These are phyloP conservation scores for Parnassius apollo DNA, from an alignment of 2,888 invertebrate genomes.

Conservation along the genomic window DNA sequence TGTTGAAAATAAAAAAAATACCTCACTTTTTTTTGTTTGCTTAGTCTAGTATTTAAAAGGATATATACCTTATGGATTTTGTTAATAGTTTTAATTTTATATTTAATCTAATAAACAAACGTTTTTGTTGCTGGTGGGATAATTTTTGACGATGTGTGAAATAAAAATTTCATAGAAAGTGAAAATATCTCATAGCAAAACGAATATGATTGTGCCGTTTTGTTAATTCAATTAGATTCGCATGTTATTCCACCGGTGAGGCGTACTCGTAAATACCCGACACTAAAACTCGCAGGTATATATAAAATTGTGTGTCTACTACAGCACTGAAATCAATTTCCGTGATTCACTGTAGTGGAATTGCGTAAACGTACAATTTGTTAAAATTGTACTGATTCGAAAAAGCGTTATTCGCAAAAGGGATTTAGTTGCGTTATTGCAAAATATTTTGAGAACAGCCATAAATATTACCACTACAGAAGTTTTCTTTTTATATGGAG, in stretches of 20 bases:
- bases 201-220: conserved; percentile 44
- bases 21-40: too few relatives aligned
- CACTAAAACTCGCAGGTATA: conserved; percentile 7
- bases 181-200: conserved; percentile 41
- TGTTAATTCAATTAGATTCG: conserved; percentile 51
- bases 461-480: too few relatives aligned
- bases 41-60: too few relatives aligned
- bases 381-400: conserved; percentile 5
- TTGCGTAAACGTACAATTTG: conserved; percentile 13
- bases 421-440: conserved; percentile 2
- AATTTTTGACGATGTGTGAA: conserved; percentile 1
- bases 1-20: too few relatives aligned
- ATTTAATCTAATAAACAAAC: too few relatives aligned
- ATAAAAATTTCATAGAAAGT: conserved; percentile 15
- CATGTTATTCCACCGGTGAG: conserved; percentile 31
- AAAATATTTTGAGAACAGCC: neutral
- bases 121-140: too few relatives aligned
- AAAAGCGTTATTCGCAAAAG: conserved; percentile 3
- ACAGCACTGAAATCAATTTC: conserved; percentile 13
- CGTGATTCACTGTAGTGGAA: conserved; percentile 5
- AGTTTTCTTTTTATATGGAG: too few relatives aligned
- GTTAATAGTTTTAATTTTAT: too few relatives aligned
- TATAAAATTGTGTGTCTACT: conserved; percentile 8
- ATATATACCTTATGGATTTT: too few relatives aligned
- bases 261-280: conserved; percentile 12